Evolutionary conservation across 2,888 invertebrate genomes (phyloP).

Genomic region (Podabrus alpinus): DNA sequence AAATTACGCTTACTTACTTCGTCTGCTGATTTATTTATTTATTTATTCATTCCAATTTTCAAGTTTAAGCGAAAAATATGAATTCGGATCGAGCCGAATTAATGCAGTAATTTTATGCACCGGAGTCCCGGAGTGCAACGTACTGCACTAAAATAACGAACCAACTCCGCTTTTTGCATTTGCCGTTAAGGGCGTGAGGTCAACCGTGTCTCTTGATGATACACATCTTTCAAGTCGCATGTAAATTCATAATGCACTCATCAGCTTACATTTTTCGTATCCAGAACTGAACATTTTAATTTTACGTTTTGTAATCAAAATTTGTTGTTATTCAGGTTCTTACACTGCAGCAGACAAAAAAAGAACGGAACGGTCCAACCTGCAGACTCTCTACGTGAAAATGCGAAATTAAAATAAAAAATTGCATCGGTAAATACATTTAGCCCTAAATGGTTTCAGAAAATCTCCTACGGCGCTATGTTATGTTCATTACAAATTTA

Average conservation of each 20-base stretch:
- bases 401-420: too few species aligned
- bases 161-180: constrained; percentile 14
- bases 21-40: not conserved
- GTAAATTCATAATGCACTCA: constrained; percentile 4
- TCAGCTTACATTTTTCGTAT: not conserved
- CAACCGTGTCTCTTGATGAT: constrained; percentile 21
- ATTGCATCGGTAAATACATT: too few species aligned
- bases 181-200: constrained; percentile 28
- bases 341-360: too few species aligned
- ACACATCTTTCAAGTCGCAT: constrained; percentile 24
- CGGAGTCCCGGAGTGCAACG: constrained; percentile 16
- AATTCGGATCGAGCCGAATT: not conserved
- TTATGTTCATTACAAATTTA: too few species aligned
- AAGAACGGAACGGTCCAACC: too few species aligned
- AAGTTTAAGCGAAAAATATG: not conserved
- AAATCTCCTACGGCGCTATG: too few species aligned
- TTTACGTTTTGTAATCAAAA: not conserved
- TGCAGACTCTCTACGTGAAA: too few species aligned
- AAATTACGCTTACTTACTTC: not conserved
- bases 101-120: not conserved
- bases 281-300: not conserved
- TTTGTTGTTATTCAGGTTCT: not conserved
- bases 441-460: too few species aligned
- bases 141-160: constrained; percentile 15
- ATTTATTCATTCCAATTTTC: not conserved